Evolutionary conservation across 2,113 vertebrate genomes (phyloP), one percentile per base, ranked within the genome.

Genomic region (Spheniscus mendiculus): DNA sequence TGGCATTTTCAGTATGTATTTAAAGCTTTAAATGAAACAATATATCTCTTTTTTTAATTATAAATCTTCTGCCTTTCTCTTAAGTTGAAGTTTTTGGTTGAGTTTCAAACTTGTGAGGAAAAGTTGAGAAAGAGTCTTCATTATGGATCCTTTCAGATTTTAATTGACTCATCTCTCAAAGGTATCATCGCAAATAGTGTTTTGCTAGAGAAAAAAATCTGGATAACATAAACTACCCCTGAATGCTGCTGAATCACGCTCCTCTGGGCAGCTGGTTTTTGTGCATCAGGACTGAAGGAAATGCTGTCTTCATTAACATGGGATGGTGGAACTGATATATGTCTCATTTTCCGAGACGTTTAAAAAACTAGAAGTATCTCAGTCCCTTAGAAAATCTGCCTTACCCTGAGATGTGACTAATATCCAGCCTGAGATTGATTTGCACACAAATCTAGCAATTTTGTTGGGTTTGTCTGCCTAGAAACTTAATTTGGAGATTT

Each of bases 401-500:
- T 91, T 91, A 52, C 65, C 52, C 77, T 85, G 81, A 82, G 40
- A 89, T 45, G 29, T 79, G 67, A 87, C 70, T 87, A 76, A 87
- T 80, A 84, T 9, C 45, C 53, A 76, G 73, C 66, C 66, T 87
- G 84, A 2, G 7, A 65, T 38, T 61, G 65, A 93, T 88, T 88
- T 92, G 78, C 74, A 70, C 62, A 58, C 47, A 85, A 85, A 86
- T 93, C 82, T 58, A 90, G 53, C 62, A 83, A 91, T 96, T 93
- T 89, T 70, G 77, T 87, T 36, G 7, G 58, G n/a, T 97, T 97
- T 96, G 74, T 80, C 82, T 83, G 79, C 70, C 70, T 79, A 70
- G 66, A 91, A 96, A 96, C 81, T 89, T 93, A 95, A 96, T 97
- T 96, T 91, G 71, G 78, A 85, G 38, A 55, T 96, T 95, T 97